Evolutionary conservation across 1,140 invertebrate genomes (phyloP).

Genomic region (Drosophila repletoides): DNA sequence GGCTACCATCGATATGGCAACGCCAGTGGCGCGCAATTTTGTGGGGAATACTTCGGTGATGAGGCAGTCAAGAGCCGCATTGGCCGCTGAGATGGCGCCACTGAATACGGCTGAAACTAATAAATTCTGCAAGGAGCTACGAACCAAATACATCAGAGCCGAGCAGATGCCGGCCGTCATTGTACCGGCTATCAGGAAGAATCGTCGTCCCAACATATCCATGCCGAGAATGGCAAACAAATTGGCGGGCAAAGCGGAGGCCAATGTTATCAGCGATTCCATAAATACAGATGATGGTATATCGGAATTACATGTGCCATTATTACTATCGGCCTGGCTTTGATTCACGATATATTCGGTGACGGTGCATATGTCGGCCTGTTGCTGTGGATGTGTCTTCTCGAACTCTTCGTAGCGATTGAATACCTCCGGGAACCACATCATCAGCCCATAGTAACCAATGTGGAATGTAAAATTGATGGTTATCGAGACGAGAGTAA

Average conservation of each 20-base stretch:
- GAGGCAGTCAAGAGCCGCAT: constrained; percentile 93
- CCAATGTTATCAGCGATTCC: constrained; percentile 93
- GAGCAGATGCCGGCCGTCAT: constrained; percentile 92
- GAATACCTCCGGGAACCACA: constrained; percentile 96
- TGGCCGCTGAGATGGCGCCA: constrained; percentile 93
- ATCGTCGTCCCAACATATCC: constrained; percentile 93
- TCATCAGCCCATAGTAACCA: constrained; percentile 94
- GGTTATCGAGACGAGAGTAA: constrained; percentile 91
- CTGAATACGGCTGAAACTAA: constrained; percentile 93
- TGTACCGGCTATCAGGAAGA: constrained; percentile 94
- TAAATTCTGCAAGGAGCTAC: constrained; percentile 91
- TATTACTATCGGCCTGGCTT: constrained; percentile 84
- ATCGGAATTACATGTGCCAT: constrained; percentile 86
- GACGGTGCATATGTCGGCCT: constrained; percentile 89
- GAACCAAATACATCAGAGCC: constrained; percentile 92
- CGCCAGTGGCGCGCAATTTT: constrained; percentile 91
- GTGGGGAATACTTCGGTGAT: constrained; percentile 95
- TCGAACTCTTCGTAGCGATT: constrained; percentile 92
- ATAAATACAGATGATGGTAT: constrained; percentile 91
- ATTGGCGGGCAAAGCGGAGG: constrained; percentile 92
- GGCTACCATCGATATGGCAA: constrained; percentile 93
- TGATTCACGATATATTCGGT: constrained; percentile 88
- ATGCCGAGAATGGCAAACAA: constrained; percentile 89
- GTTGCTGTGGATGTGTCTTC: constrained; percentile 84
- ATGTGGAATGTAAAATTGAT: constrained; percentile 95